Base-by-base conservation (phyloP, 2,888 invertebrate species). In the Limnephilus lunatus region DNA sequence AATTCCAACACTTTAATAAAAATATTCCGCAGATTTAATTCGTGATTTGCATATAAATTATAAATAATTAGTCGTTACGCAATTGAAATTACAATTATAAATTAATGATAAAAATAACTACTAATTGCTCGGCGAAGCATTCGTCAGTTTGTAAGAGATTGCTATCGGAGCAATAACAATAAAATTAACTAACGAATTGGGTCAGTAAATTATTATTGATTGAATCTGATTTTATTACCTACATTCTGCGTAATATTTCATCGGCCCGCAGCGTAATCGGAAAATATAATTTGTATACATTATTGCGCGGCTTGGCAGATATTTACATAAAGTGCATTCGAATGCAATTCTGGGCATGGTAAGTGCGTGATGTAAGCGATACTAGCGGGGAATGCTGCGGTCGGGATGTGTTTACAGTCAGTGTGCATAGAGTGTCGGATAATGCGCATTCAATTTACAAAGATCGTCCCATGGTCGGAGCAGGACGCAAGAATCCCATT, bases 271-370 rank as follows among this genome's bases (percentile, higher is more conserved):
- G 68, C 68, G 68, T 9, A 68, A 68, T 68, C 19, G 68, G 19
- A 68, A 68, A 68, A 68, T 68, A 68, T 68, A 68, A 68, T 68
- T 68, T 68, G 68, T 68, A 9, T 68, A 68, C n/a, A 68, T 68
- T 68, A 68, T 68, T 25, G 68, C 68, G 68, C 25, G 7, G 68
- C 53, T 53, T 53, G 53, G 31, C 31, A 83, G 83, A 83, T 83
- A 83, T 83, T 83, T 83, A 32, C 83, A 83, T 83, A 83, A 83
- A 32, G 83, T 25, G 32, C 83, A 83, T 31, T 31, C 19, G 83
- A 30, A 35, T 12, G 39, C 83, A 83, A 83, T 32, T 32, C 82
- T 83, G 31, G 25, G 32, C 82, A 31, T 32, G 39, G 32, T 35
- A 25, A 83, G 39, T 83, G 83, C 39, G 83, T 32, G 83, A 25